A percentile compares a stretch with the other conserved stretches of the same genome.
phyloP scores from a whole-genome alignment of 2,888 invertebrate genomes.

The Ephialtes manifestator region DNA sequence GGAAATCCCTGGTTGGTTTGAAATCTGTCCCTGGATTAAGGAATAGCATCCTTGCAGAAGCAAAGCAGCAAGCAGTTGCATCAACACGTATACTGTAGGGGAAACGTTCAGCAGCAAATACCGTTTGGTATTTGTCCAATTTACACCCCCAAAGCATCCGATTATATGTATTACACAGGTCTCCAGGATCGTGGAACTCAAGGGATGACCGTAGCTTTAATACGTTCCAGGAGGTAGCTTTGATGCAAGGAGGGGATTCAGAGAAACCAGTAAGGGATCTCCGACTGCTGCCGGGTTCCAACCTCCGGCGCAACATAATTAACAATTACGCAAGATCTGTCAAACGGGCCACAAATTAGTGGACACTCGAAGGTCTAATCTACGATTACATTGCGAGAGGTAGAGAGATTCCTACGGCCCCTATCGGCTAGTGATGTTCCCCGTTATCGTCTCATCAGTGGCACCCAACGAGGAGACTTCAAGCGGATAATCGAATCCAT shows the following conservation, averaged over 20 bases:
- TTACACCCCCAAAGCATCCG: constrained; percentile 64
- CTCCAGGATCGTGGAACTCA: constrained; percentile 14
- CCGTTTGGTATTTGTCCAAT: constrained; percentile 77
- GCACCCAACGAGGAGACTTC: background rate
- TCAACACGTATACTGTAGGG: constrained; percentile 9
- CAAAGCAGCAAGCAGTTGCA: constrained; percentile 30
- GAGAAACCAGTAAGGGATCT: constrained; percentile 41
- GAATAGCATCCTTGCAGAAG: constrained; percentile 27
- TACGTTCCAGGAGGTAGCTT: constrained; percentile 74
- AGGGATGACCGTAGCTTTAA: constrained; percentile 77
- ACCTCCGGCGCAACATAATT: constrained; percentile 82
- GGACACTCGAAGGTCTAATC: constrained; percentile 74
- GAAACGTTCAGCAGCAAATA: constrained; percentile 72
- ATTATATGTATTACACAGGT: constrained; percentile 32
- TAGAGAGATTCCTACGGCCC: background rate
- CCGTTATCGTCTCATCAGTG: constrained; percentile 28
- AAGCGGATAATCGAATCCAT: constrained; percentile 13
- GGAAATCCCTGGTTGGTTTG: constrained; percentile 4
- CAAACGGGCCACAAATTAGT: constrained; percentile 84
- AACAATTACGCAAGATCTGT: constrained; percentile 84
- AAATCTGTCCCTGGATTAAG: constrained; percentile 34
- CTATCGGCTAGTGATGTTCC: constrained; percentile 7
- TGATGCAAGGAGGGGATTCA: constrained; percentile 56
- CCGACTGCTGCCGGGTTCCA: constrained; percentile 60
- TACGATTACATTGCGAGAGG: constrained; percentile 40